Evolutionary conservation across 2,888 invertebrate species (phyloP).

Genomic region (Drosophila mulleri): DNA sequence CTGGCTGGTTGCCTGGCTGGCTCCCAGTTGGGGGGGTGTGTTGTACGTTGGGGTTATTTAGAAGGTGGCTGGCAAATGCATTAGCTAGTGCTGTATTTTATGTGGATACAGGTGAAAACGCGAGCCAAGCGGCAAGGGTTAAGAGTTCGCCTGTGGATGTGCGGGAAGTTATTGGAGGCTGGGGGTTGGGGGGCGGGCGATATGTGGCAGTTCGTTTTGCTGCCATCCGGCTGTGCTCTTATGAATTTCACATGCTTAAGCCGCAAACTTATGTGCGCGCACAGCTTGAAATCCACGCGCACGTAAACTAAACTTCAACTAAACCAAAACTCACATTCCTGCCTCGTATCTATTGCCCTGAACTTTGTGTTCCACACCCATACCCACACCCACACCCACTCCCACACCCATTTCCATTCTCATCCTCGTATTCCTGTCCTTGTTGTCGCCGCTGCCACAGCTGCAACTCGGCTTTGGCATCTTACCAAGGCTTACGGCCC

Average conservation of each 20-base stretch:
- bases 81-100: constrained; percentile 62
- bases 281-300: constrained; percentile 80
- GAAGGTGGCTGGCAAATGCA: constrained; percentile 66
- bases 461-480: constrained; percentile 56
- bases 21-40: constrained; percentile 18
- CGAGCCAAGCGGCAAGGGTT: constrained; percentile 27
- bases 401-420: not conserved
- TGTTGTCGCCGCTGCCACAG: constrained; percentile 40
- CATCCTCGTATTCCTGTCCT: not conserved
- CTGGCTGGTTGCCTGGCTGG: constrained; percentile 3
- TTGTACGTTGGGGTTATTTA: constrained; percentile 58
- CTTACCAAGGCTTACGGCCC: constrained; percentile 62
- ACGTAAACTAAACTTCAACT: constrained; percentile 77
- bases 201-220: constrained; percentile 9
- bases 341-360: constrained; percentile 31
- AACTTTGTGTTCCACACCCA: constrained; percentile 43
- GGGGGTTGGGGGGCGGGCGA: too few relatives aligned
- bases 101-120: constrained; percentile 27
- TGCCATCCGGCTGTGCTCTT: constrained; percentile 60
- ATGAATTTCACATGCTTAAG: constrained; percentile 81
- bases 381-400: not conserved
- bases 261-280: constrained; percentile 79
- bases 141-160: not conserved
- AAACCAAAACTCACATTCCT: constrained; percentile 51
- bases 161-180: not conserved